A percentile compares a stretch with the other conserved stretches of the same genome.
Evolutionary conservation across 1,140 invertebrate species (phyloP).

Genomic region (Magallana gigas): DNA sequence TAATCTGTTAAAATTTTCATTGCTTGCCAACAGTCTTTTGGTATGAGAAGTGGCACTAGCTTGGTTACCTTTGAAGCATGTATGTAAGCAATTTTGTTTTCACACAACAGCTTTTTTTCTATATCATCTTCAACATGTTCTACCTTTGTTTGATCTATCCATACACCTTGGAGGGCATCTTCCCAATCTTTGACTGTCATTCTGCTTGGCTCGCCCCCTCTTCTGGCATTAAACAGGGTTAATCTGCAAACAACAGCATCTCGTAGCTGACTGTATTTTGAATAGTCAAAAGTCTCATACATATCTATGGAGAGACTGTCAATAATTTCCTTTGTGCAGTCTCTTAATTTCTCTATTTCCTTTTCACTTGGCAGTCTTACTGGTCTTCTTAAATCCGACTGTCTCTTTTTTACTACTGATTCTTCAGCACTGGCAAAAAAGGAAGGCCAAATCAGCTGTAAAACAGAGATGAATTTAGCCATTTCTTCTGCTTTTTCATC

Average conservation of each 20-base stretch:
- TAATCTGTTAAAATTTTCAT: slow-evolving; percentile 43
- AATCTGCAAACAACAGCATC: slow-evolving; percentile 55
- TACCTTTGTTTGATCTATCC: no score
- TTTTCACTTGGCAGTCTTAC: no score
- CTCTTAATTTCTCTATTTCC: no score
- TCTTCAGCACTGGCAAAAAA: no score
- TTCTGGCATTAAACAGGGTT: slow-evolving; percentile 58
- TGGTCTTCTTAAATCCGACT: no score
- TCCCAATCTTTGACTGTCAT: no score
- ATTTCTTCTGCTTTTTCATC: no score
- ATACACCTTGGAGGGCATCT: no score
- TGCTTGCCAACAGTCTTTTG: slow-evolving; percentile 46
- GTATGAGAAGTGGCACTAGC: slow-evolving; percentile 54
- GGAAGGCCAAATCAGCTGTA: no score
- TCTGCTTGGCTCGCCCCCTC: slow-evolving; percentile 30
- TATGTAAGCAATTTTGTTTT: not conserved
- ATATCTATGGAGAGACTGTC: not conserved
- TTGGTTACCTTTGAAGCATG: slow-evolving; percentile 38
- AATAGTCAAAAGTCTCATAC: slow-evolving; percentile 31
- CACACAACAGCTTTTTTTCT: no score
- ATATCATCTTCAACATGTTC: no score
- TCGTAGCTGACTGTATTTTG: slow-evolving; percentile 41
- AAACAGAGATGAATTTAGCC: no score
- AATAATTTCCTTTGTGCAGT: slow-evolving; percentile 7
- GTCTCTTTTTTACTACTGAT: not conserved